Percentiles rank a stretch among this genome's conserved stretches.
Evolutionary conservation across 2,113 vertebrate species (phyloP).

Genomic region (Paracanthobrama guichenoti): DNA sequence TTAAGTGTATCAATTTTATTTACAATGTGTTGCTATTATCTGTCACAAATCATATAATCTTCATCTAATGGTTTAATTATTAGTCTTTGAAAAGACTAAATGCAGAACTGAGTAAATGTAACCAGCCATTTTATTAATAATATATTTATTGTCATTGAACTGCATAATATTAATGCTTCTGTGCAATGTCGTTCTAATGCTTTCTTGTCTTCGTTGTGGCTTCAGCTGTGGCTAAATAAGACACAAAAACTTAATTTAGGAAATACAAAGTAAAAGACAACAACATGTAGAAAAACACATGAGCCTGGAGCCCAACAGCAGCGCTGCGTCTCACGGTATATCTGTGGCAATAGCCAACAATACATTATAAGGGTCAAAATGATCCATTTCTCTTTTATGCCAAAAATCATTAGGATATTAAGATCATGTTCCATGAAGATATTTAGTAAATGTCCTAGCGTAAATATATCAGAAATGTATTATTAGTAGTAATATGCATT

Average conservation of each 20-base stretch:
- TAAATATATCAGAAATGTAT: no score
- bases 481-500: no score
- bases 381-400: no score
- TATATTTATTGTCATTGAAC: not conserved
- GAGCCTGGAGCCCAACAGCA: no score
- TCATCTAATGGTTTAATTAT: not conserved
- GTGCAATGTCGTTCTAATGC: not conserved
- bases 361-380: no score
- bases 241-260: not conserved
- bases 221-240: slow-evolving; percentile 43
- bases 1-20: not conserved
- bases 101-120: not conserved
- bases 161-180: not conserved
- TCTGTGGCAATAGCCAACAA: no score
- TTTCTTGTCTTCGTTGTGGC: slow-evolving; percentile 39
- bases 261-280: not conserved
- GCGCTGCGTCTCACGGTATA: no score
- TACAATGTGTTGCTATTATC: not conserved
- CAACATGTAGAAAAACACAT: not conserved
- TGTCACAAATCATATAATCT: not conserved
- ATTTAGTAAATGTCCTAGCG: no score
- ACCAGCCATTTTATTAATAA: not conserved
- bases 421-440: no score
- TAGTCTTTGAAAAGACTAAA: not conserved
- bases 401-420: no score